Base-by-base conservation (phyloP, 1,140 invertebrate species). In the Melitaea cinxia region DNA sequence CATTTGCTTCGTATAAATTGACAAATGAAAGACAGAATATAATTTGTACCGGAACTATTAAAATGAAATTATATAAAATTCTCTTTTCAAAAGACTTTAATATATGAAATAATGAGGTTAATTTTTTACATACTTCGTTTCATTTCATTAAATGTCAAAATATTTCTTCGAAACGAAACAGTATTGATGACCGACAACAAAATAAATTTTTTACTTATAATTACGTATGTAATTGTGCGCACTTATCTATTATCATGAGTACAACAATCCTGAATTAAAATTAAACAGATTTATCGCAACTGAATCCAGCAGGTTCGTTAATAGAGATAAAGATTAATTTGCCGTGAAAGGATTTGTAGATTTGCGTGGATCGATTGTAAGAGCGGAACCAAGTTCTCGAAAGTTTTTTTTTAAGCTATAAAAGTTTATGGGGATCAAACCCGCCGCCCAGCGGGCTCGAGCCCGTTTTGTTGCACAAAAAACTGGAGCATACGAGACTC, bases 341-440 rank as follows among this genome's bases (percentile, higher is more conserved):
- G 6, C 3, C n/a, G 17, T 59, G 42, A 30, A 49, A 19, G 17
- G 28, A 50, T 45, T 39, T 52, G 3, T 10, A 14, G 4, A 45
- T 47, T 28, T 23, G 9, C 15, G n/a, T n/a, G 37, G 37, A 42
- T 42, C 15, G 37, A 42, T 45, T 53, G 50, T 28, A 39, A 37
- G 55, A 68, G 63, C 58, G 65, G 62, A 66, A 69, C 62, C 45
- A 49, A 72, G 42, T n/a, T n/a, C n/a, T n/a, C n/a, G n/a, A n/a
- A n/a, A n/a, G n/a, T n/a, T n/a, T n/a, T 68, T 75, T 68, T 50
- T 64, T 61, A 52, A 61, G 70, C 75, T 65, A 82, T 85, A 85
- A 85, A 85, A 79, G 52, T 83, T 85, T 85, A 83, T 63, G 80
- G 78, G 79, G 73, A 79, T 75, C 73, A 77, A 85, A 83, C 70